Conservation (phyloP, 2,113 vertebrate genomes). For the Lophochroa leadbeateri region DNA sequence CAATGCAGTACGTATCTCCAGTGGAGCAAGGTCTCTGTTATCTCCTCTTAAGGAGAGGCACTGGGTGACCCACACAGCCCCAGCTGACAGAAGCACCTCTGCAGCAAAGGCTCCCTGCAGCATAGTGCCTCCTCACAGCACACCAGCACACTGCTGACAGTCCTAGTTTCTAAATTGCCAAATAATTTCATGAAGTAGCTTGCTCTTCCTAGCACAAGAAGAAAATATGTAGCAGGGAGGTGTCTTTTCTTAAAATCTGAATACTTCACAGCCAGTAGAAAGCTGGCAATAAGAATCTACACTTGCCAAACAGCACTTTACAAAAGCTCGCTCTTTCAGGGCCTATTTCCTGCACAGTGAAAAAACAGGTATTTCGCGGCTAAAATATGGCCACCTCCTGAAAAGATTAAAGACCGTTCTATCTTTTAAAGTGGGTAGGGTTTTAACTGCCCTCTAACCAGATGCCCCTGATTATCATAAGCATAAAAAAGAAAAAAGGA, state of each 20-base stretch:
- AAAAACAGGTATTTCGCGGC: not conserved
- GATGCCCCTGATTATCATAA: not conserved
- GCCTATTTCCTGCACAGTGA: not conserved
- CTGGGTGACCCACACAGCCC: not conserved
- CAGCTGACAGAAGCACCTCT: rapidly evolving
- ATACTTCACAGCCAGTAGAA: not conserved
- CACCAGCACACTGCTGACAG: not conserved
- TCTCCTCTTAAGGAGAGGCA: not conserved
- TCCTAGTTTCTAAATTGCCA: not conserved
- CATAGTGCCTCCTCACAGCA: not conserved
- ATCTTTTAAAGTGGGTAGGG: not conserved
- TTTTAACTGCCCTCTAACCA: not conserved
- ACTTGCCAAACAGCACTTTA: not conserved
- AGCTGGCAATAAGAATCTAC: not conserved
- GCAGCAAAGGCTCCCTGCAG: not conserved
- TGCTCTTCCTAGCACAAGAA: not conserved
- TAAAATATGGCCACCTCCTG: not conserved
- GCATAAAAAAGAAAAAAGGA: not conserved
- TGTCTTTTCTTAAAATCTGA: not conserved
- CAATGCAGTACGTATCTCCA: not conserved
- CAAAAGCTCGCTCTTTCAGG: not conserved
- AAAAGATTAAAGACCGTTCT: not conserved
- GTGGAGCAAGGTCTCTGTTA: not conserved
- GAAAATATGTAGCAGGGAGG: not conserved
- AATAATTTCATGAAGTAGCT: not conserved